Percentiles rank a stretch among this genome's conserved stretches.
These are phyloP conservation scores for Rissa tridactyla DNA, from an alignment of 2,113 vertebrate genomes.

Conservation along the genomic window DNA sequence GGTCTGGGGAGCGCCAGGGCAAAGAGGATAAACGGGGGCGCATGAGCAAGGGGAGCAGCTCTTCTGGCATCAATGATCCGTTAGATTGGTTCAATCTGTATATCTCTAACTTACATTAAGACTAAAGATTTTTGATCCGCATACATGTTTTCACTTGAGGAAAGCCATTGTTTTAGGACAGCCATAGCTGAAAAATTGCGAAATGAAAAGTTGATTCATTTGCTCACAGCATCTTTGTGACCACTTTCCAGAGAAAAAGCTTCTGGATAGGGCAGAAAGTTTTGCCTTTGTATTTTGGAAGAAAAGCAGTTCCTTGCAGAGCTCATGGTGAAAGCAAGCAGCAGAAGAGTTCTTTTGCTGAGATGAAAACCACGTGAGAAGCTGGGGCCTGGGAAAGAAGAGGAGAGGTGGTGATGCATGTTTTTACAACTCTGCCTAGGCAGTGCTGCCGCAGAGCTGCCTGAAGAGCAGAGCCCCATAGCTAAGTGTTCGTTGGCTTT, in stretches of 20 bases:
- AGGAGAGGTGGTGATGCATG: background rate
- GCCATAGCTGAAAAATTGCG: background rate
- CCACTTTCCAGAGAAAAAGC: background rate
- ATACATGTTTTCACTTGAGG: background rate
- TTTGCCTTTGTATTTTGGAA: conserved; percentile 1
- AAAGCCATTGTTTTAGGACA: background rate
- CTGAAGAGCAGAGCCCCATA: background rate
- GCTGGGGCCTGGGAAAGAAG: background rate
- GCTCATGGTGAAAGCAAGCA: background rate
- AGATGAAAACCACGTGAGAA: background rate
- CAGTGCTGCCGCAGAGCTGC: background rate
- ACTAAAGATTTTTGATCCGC: background rate
- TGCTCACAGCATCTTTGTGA: background rate
- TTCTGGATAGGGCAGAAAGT: background rate
- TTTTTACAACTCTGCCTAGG: background rate
- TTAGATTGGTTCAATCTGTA: background rate
- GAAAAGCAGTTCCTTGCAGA: background rate
- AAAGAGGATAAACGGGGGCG: background rate
- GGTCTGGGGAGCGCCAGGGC: background rate
- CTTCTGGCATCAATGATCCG: background rate
- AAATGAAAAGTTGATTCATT: background rate
- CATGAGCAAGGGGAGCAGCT: background rate
- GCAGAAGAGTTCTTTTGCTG: background rate
- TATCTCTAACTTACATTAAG: background rate
- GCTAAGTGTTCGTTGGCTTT: background rate